Percentiles rank a stretch among this genome's conserved stretches.
Evolutionary conservation across 2,113 vertebrate genomes (phyloP).

Genomic region (Parus major): DNA sequence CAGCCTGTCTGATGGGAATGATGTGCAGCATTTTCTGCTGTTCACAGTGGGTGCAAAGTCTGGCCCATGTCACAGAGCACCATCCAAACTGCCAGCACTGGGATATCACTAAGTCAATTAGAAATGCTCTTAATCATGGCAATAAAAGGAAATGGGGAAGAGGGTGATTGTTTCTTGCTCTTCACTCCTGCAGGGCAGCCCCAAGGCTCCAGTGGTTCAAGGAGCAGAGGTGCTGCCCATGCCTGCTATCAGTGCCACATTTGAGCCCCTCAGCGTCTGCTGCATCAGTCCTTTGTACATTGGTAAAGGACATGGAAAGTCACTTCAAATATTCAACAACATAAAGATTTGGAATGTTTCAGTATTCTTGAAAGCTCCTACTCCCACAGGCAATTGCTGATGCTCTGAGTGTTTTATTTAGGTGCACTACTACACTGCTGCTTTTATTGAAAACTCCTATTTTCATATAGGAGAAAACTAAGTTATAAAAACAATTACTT

Average conservation of each 20-base stretch:
- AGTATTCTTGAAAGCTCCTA: neutral
- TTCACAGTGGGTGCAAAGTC: neutral
- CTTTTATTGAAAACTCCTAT: neutral
- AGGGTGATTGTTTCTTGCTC: neutral
- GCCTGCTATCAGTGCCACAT: neutral
- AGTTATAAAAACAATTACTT: neutral
- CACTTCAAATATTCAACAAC: neutral
- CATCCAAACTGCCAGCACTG: neutral
- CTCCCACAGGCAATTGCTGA: neutral
- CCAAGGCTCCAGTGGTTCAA: neutral
- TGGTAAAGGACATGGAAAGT: neutral
- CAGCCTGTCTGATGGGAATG: neutral
- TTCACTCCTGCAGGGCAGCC: neutral
- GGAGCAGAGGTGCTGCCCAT: neutral
- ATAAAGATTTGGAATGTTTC: neutral
- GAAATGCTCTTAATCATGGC: neutral
- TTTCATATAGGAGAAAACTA: neutral
- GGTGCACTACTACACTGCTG: neutral
- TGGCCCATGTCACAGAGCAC: neutral
- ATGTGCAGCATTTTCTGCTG: fast-evolving
- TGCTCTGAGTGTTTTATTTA: neutral
- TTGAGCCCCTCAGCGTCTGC: neutral
- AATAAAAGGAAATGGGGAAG: neutral
- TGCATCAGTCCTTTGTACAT: neutral
- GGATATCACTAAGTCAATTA: neutral